phyloP scores from a whole-genome alignment of 2,113 vertebrate species.

The Mystacornis crossleyi region DNA sequence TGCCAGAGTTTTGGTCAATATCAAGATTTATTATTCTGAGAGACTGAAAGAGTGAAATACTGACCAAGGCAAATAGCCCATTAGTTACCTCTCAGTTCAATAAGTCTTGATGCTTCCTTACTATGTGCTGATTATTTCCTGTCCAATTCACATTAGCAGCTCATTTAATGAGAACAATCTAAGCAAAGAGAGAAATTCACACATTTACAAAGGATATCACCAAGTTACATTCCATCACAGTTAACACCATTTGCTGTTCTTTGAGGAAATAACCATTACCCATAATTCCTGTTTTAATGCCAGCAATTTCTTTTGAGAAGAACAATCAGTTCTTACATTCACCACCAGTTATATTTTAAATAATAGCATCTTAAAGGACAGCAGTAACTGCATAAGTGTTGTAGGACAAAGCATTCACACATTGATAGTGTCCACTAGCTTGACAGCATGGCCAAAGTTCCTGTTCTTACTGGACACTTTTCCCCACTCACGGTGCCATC shows the following conservation, averaged over 20 bases:
- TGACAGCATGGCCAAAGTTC: not conserved
- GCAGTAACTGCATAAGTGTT: conserved; percentile 24
- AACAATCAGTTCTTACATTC: conserved; percentile 5
- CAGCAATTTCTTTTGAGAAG: conserved; percentile 41
- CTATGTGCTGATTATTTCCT: conserved; percentile 51
- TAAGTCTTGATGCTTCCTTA: conserved; percentile 46
- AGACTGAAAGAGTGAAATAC: conserved; percentile 37
- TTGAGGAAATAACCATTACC: conserved; percentile 62
- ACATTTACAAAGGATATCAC: conserved; percentile 35
- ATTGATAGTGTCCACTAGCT: not conserved
- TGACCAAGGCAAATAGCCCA: conserved; percentile 29
- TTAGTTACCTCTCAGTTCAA: conserved; percentile 52
- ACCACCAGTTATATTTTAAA: conserved; percentile 10
- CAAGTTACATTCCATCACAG: conserved; percentile 50
- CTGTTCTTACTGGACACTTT: conserved; percentile 17
- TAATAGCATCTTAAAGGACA: conserved; percentile 43
- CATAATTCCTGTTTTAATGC: conserved; percentile 50
- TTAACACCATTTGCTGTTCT: conserved; percentile 45
- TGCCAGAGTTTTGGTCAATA: conserved; percentile 47
- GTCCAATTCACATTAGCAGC: conserved; percentile 56
- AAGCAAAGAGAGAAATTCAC: conserved; percentile 42
- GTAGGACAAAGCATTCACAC: conserved; percentile 26
- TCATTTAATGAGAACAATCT: conserved; percentile 59
- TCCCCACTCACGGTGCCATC: not conserved
- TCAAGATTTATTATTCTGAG: conserved; percentile 25